Base-by-base conservation (phyloP, 2,113 vertebrate species). In the Crocuta crocuta region DNA sequence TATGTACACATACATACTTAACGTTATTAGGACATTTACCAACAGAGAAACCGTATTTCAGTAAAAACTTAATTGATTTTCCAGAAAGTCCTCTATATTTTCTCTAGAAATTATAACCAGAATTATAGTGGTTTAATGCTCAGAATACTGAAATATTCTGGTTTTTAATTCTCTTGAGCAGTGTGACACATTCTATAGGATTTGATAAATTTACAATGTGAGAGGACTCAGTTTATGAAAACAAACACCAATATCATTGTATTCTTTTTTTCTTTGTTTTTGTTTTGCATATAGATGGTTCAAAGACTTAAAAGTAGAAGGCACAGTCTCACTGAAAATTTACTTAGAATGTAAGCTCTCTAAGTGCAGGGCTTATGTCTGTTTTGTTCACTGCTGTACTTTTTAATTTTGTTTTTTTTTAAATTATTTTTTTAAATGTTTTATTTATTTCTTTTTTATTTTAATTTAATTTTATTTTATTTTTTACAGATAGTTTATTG, bases 21-120 rank as follows among this genome's bases (percentile, higher is more conserved):
- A 71, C 39, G 83, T 96, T 97, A 74, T 91, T 76, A 94, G 50
- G 23, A 58, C 11, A 65, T 35, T 79, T 93, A 58, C 43, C 26
- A 76, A 70, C 80, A 89, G 66, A 83, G 78, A 85, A 96, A 89
- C 6, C 83, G 8, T 95, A 74, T 65, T 96, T 92, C 78, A 94
- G 70, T 82, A 96, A 87, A 86, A 80, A 45, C 9, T 70, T 65
- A 81, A 9, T 48, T 58, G 81, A 81, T 95, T 91, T 98, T 97
- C 80, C 88, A 35, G 58, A 50, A 76, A 35, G 6, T 74, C 45
- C 82, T 17, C 10, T 84, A 4, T 78, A 43, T 16, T 81, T 84
- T 94, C 66, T 93, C 48, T 83, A 48, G 28, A 92, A 91, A 50
- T 92, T 73, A 19, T 78, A n/a, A 4, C 17, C 81, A 73, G 65